Conservation (phyloP, 2,888 invertebrate genomes). For the Pristionchus japonicus region DNA sequence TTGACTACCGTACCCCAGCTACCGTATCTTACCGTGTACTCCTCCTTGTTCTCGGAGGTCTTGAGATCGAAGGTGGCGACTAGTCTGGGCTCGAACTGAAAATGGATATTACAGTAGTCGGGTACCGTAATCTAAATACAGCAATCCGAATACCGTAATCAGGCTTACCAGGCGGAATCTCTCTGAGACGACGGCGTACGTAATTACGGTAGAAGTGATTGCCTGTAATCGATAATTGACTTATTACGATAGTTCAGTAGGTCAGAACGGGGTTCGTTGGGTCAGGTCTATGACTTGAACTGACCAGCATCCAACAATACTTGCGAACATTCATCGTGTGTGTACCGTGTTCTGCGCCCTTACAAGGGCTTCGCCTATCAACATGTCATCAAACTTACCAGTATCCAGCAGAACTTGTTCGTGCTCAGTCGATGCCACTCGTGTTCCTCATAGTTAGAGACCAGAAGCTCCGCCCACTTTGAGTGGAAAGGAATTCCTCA, state of each 20-base stretch:
- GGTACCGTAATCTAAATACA: background rate
- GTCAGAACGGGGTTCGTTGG: background rate
- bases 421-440: background rate
- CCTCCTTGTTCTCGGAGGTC: background rate
- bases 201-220: background rate
- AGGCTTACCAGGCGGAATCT: background rate
- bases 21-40: background rate
- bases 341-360: too few species aligned
- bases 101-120: background rate
- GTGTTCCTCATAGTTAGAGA: background rate
- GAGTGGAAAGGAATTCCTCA: too few species aligned
- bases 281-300: background rate
- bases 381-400: too few species aligned
- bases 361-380: too few species aligned
- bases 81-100: background rate
- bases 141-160: background rate
- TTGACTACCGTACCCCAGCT: background rate
- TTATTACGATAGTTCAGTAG: background rate
- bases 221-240: background rate
- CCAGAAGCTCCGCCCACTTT: too few species aligned
- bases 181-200: background rate
- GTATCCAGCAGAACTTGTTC: background rate
- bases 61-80: background rate
- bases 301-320: background rate
- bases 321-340: too few species aligned